phyloP scores from a whole-genome alignment of 1,140 invertebrate species.

The Habropoda laboriosa region DNA sequence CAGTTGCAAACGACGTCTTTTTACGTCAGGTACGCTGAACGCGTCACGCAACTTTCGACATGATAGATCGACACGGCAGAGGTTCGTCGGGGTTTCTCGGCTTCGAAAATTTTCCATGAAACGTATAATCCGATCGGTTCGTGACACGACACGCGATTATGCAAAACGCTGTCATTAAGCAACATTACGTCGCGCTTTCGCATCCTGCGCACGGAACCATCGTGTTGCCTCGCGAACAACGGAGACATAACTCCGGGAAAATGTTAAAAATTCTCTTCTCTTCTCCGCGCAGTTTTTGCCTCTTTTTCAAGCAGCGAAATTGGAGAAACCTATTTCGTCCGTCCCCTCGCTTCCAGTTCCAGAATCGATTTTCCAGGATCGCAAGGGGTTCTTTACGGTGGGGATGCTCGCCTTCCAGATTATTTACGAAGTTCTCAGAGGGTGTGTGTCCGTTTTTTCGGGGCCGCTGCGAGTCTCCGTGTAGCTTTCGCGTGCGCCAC shows the following conservation, averaged over 20 bases:
- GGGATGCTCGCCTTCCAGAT: slow-evolving; percentile 58
- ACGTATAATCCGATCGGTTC: background rate
- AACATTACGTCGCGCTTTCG: background rate
- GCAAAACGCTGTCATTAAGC: slow-evolving; percentile 17
- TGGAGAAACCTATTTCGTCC: slow-evolving; percentile 20
- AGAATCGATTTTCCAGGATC: slow-evolving; percentile 62
- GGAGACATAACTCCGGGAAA: background rate
- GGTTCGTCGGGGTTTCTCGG: background rate
- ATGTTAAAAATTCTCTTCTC: background rate
- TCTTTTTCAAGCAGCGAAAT: slow-evolving; percentile 14
- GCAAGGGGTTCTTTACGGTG: slow-evolving; percentile 31
- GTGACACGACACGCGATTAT: slow-evolving; percentile 1
- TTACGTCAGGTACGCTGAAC: background rate
- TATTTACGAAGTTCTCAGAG: slow-evolving; percentile 67
- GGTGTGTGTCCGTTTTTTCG: slow-evolving; percentile 58
- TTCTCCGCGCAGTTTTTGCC: background rate
- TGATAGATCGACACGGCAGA: background rate
- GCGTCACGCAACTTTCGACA: slow-evolving; percentile 2
- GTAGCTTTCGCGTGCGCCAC: slow-evolving; percentile 56
- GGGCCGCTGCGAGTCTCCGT: slow-evolving; percentile 22
- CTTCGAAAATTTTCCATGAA: background rate
- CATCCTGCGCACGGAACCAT: background rate
- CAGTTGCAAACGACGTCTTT: too few relatives aligned
- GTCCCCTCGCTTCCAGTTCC: slow-evolving; percentile 20
- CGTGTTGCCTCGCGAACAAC: too few relatives aligned